Base-by-base conservation (phyloP, 2,888 invertebrate species). In the Carterocephalus palaemon region DNA sequence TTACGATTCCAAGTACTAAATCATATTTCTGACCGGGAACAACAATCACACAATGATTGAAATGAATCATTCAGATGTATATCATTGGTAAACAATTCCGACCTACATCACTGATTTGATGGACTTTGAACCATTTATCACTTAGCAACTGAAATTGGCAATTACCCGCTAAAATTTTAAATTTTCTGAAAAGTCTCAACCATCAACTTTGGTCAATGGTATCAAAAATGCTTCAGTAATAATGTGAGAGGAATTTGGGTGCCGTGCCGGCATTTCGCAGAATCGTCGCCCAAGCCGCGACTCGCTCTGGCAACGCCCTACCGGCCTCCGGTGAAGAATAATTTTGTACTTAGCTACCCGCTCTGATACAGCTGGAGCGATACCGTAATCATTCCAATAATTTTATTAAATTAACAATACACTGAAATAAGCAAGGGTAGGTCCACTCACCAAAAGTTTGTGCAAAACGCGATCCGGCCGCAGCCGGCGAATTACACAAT, bases 401-500 rank as follows among this genome's bases (percentile, higher is more conserved):
- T 29, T 48, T 46, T 33, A 41, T 20, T 29, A 34, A 15, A 41
- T 38, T 37, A 19, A 46, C 37, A 47, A 52, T 16, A 43, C 29
- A 29, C 22, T 23, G 4, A 34, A 10, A 40, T 10, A 28, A 20
- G 12, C 5, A 46, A 46, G 49, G 58, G 52, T 17, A 19, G 26
- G 29, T 34, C 49, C 56, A 79, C 84, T 85, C 67, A 86, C 86
- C 86, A 63, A 77, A 77, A 80, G 81, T 83, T 79, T 78, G 84
- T 83, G 85, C 71, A 83, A 83, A 79, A 72, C 66, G 75, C 75
- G 75, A 81, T 81, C 84, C 85, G 75, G 74, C 77, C 67, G 70
- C 69, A 63, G 75, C 83, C 82, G 82, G 79, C 68, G 79, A 77
- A 77, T 81, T 83, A 83, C 86, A 85, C 85, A 85, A 83, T 80